Evolutionary conservation across 2,888 invertebrate species (phyloP).

Genomic region (Coenonympha glycerion): DNA sequence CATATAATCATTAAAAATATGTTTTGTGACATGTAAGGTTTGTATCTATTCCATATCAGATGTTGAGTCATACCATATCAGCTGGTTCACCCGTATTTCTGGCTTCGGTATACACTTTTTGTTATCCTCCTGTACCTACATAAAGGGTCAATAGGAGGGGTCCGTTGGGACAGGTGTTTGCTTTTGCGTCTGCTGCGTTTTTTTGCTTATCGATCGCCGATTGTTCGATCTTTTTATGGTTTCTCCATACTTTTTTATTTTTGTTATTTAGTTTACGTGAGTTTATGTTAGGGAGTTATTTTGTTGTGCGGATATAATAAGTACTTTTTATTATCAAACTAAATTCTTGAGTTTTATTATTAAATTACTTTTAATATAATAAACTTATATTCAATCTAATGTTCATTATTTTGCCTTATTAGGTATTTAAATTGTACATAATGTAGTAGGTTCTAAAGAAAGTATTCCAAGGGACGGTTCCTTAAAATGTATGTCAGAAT

Average conservation of each 20-base stretch:
- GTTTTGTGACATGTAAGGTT: background rate
- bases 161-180: slow-evolving; percentile 23
- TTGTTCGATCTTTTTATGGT: slow-evolving; percentile 19
- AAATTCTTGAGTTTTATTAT: no score
- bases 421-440: background rate
- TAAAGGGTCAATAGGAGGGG: slow-evolving; percentile 21
- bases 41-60: background rate
- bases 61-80: slow-evolving; percentile 11
- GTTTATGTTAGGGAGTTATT: slow-evolving; percentile 25
- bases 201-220: slow-evolving; percentile 22
- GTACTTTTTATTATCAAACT: no score
- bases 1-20: background rate
- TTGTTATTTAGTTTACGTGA: slow-evolving; percentile 3
- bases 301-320: background rate
- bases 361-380: no score
- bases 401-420: background rate
- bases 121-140: slow-evolving; percentile 14
- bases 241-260: slow-evolving; percentile 12
- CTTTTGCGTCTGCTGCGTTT: slow-evolving; percentile 16
- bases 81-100: slow-evolving; percentile 6
- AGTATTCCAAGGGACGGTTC: background rate
- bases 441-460: background rate
- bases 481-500: background rate
- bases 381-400: no score
- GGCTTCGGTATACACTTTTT: slow-evolving; percentile 11